phyloP scores from a whole-genome alignment of 2,113 vertebrate species.

The Myanophis thanlyinensis region DNA sequence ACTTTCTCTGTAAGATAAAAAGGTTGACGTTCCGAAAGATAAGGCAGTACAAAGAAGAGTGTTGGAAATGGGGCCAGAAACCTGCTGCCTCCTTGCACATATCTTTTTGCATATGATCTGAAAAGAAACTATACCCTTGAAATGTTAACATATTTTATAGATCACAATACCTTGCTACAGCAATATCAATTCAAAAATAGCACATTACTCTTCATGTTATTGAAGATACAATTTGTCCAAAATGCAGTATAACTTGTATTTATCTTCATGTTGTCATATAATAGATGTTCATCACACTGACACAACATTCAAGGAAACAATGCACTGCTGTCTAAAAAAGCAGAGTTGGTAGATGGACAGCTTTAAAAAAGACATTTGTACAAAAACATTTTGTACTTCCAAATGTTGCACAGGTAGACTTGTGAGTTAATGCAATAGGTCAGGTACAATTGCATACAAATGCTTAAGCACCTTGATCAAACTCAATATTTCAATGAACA shows the following conservation, averaged over 20 bases:
- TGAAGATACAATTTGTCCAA: neutral
- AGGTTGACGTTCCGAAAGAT: neutral
- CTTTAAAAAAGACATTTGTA: neutral
- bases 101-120: neutral
- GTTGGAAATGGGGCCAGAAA: neutral
- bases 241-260: neutral
- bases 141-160: neutral
- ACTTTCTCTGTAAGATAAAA: neutral
- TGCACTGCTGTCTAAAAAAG: neutral
- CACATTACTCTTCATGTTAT: neutral
- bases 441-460: neutral
- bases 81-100: neutral
- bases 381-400: neutral
- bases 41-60: neutral
- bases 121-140: neutral
- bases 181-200: neutral
- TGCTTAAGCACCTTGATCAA: neutral
- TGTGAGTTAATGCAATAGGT: neutral
- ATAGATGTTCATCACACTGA: neutral
- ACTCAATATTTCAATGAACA: neutral
- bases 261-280: neutral
- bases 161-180: neutral
- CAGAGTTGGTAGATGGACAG: neutral
- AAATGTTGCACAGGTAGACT: neutral
- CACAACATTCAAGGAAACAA: neutral